Base-by-base conservation (phyloP, 64 coral and sea anemone genomes). In the Montipora foliosa region DNA sequence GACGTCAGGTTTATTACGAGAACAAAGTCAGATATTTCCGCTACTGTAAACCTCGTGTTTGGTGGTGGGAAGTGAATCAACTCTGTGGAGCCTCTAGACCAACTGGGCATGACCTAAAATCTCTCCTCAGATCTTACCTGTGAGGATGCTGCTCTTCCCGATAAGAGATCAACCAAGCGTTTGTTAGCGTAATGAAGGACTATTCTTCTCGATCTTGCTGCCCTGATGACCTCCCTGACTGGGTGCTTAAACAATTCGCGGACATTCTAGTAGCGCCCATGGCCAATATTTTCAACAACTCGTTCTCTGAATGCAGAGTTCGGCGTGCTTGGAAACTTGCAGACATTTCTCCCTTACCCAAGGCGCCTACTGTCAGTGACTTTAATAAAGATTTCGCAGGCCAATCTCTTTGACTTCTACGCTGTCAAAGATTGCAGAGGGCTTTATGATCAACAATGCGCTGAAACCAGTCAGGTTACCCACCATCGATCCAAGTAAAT, bases 11-110 rank as follows among this genome's bases (percentile, higher is more conserved):
- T 37, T 37, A 37, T 37, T 37, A 37, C 37, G 37, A 37, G 37
- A 37, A 37, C 37, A 37, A 37, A 37, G 37, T 37, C 37, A 37
- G 37, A 37, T 37, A 37, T 37, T 37, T 37, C 37, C 75, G 67
- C 14, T 68, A 78, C 58, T 21, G 2, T 20, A 89, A 94, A n/a
- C 79, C 87, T 5, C 22, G 58, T 25, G 6, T 67, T 51, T 94
- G 87, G 93, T 90, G 88, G 88, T 22, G 47, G 10, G 78, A 82
- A 74, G 49, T 84, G 4, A 89, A 84, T 19, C 64, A 75, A 29
- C 67, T 94, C 11, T 94, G 69, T 72, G 78, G 93, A 15, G 68
- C 81, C 25, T 5, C 80, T 9, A 67, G 49, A 24, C 0, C 64
- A 71, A 10, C 24, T 10, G 37, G 83, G 47, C 6, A 37, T 16